These are phyloP conservation scores for Oreotrochilus melanogaster DNA, from an alignment of 2,113 vertebrate species.

Conservation along the genomic window DNA sequence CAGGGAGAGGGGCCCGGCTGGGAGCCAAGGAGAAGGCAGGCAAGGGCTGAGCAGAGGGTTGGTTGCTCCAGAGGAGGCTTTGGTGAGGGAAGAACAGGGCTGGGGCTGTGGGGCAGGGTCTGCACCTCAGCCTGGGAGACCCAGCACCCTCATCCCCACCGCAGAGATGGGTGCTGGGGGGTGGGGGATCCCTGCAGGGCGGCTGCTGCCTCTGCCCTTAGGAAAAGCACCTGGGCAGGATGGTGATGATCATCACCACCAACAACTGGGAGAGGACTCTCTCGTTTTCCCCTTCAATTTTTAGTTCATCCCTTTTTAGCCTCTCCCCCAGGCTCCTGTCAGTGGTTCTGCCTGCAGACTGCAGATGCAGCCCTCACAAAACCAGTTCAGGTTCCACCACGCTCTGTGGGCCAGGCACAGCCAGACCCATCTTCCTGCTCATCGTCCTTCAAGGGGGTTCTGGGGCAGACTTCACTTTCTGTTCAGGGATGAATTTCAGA, in stretches of 20 bases:
- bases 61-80: background rate
- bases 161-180: accelerated
- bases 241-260: background rate
- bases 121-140: background rate
- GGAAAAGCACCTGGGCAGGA: background rate
- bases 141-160: accelerated
- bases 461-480: background rate
- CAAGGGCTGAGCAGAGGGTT: too few species aligned
- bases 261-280: background rate
- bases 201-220: background rate
- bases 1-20: too few species aligned
- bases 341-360: background rate
- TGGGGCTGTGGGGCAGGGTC: background rate
- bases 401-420: background rate
- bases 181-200: too few species aligned
- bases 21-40: background rate
- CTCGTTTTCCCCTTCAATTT: background rate
- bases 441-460: background rate
- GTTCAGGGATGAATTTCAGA: background rate
- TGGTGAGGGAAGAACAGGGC: accelerated
- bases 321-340: background rate
- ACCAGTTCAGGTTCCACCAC: background rate
- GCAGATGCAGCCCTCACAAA: background rate
- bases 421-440: accelerated
- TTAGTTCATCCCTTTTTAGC: background rate